Base-by-base conservation (phyloP, 1,140 invertebrate genomes). In the Ptiloglossa arizonensis region DNA sequence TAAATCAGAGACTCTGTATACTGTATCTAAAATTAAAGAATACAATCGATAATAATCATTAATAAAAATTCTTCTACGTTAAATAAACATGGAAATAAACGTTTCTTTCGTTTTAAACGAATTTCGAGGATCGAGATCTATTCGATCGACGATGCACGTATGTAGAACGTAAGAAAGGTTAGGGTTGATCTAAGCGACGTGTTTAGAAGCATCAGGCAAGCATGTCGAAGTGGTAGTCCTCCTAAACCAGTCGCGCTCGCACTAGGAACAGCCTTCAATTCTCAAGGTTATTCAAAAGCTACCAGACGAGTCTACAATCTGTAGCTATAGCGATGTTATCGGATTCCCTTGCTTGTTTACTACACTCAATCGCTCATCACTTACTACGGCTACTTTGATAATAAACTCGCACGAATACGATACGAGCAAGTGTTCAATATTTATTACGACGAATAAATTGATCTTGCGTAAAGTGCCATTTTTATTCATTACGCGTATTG, bases 121-220 rank as follows among this genome's bases (percentile, higher is more conserved):
- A 19, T 0, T 15, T 13, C 4, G 9, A 15, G 9, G 11, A 29
- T 19, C 11, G 27, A 41, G 9, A 19, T 17, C 15, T 11, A 48
- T 76, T 22, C 3, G 19, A 38, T 24, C 2, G 41, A 9, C 22
- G 13, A 8, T 17, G 2, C 22, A 22, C 24, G 62, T 76, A 68
- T 68, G 46, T 86, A 70, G 29, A 64, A 29, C 35, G 71, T 80
- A 63, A 75, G 67, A 67, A 57, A 86, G 87, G 79, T 86, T 89
- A 85, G 85, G 76, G 79, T 79, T 80, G 80, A 82, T 82, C 84
- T 87, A 87, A 86, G 79, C 67, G 57, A 67, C 73, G 75, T 89
- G 89, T 87, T 90, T 90, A 90, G 89, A 90, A 90, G 79, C 79
- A 90, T 59, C 89, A 88, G 89, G 89, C 66, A 71, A 89, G 77